These are phyloP conservation scores for Eleginops maclovinus DNA, from an alignment of 2,113 vertebrate species.

Conservation along the genomic window DNA sequence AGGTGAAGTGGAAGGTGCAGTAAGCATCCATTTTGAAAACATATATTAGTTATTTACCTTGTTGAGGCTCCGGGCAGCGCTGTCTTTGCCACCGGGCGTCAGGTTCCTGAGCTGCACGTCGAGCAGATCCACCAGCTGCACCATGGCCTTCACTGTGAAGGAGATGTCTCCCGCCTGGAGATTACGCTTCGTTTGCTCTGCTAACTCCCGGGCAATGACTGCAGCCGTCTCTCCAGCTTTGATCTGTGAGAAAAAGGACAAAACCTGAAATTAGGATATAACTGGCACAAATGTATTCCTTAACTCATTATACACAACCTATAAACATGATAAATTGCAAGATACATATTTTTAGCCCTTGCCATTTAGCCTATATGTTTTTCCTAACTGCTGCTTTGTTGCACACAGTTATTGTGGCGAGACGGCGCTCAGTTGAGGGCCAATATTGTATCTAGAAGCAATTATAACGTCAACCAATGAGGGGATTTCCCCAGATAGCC, in stretches of 20 bases:
- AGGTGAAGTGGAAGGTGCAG: neutral
- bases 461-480: slow-evolving; percentile 74
- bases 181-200: slow-evolving; percentile 92
- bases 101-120: slow-evolving; percentile 96
- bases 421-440: slow-evolving; percentile 49
- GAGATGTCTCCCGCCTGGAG: slow-evolving; percentile 94
- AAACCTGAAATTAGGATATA: neutral
- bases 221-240: slow-evolving; percentile 94
- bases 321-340: slow-evolving; percentile 44
- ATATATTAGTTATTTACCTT: slow-evolving; percentile 85
- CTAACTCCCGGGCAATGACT: slow-evolving; percentile 94
- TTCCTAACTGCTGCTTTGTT: slow-evolving; percentile 35
- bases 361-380: slow-evolving; percentile 35
- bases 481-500: slow-evolving; percentile 68
- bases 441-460: slow-evolving; percentile 66
- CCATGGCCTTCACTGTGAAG: slow-evolving; percentile 93
- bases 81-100: slow-evolving; percentile 97
- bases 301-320: slow-evolving; percentile 17
- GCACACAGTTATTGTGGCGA: slow-evolving; percentile 63
- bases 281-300: neutral
- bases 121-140: slow-evolving; percentile 94
- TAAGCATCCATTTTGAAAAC: slow-evolving; percentile 7
- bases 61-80: slow-evolving; percentile 96
- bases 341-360: slow-evolving; percentile 33
- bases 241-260: slow-evolving; percentile 79